phyloP scores from a whole-genome alignment of 2,113 vertebrate species.

The Chlamydotis undulata region DNA sequence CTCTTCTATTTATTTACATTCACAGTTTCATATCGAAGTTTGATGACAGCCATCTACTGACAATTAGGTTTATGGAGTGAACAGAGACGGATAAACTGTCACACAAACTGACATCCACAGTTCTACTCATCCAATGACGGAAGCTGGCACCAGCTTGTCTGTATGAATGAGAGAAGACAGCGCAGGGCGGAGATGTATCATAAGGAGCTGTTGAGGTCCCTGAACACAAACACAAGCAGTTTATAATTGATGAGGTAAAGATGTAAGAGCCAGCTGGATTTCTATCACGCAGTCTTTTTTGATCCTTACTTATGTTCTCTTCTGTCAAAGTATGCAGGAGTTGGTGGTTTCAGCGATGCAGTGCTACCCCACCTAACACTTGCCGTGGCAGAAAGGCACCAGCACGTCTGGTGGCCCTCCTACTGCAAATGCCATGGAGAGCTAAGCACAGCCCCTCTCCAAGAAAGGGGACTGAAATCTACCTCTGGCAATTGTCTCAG shows the following conservation, averaged over 20 bases:
- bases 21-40: neutral
- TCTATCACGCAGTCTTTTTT: neutral
- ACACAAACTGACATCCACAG: neutral
- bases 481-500: neutral
- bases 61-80: neutral
- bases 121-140: neutral
- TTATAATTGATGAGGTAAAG: conserved; percentile 43
- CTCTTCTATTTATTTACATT: neutral
- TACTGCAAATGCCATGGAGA: neutral
- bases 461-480: neutral
- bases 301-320: neutral
- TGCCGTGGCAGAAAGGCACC: fast-evolving
- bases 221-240: neutral
- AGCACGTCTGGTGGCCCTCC: neutral
- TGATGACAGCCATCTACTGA: conserved; percentile 14
- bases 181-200: neutral
- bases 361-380: neutral
- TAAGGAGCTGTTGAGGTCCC: neutral
- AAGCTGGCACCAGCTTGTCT: conserved; percentile 32
- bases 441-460: neutral
- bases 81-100: conserved; percentile 24
- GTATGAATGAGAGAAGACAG: conserved; percentile 15
- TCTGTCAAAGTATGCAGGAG: fast-evolving
- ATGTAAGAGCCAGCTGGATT: conserved; percentile 18
- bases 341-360: neutral